These are phyloP conservation scores for Platorchestia sp. DNA, from an alignment of 1,140 invertebrate species.

Conservation along the genomic window DNA sequence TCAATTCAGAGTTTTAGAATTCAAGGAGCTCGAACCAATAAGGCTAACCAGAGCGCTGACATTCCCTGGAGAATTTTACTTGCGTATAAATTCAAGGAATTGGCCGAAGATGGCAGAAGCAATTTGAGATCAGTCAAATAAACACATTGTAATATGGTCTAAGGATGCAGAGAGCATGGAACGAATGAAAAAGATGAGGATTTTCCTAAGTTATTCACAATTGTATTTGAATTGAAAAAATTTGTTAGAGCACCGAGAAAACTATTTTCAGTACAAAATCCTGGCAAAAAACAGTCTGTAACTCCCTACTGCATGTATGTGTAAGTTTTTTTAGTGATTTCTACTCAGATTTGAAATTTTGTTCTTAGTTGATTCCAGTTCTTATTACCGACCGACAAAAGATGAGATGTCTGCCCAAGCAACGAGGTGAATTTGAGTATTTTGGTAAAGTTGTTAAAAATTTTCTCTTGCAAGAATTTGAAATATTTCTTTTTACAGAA, in stretches of 20 bases:
- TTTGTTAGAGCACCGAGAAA: not conserved
- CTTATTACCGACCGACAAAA: not conserved
- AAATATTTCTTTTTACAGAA: not conserved
- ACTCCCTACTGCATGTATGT: too few relatives aligned
- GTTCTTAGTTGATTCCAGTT: not conserved
- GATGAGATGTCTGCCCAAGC: not conserved
- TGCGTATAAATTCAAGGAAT: not conserved
- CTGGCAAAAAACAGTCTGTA: too few relatives aligned
- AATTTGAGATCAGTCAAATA: not conserved
- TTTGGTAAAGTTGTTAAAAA: not conserved
- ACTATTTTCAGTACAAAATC: not conserved
- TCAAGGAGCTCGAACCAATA: not conserved
- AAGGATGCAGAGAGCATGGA: not conserved
- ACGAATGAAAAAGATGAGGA: not conserved
- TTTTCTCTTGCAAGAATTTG: not conserved
- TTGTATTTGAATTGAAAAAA: not conserved
- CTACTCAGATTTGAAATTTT: not conserved
- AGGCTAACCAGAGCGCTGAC: not conserved
- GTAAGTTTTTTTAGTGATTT: not conserved
- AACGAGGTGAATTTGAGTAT: not conserved
- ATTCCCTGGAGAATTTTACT: not conserved
- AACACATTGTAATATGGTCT: not conserved
- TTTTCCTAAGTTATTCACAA: not conserved
- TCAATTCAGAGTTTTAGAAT: not conserved
- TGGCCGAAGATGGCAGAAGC: not conserved